Conservation (phyloP, 30 jellyfish, hydroid and myxozoan species). For the Aurelia aurita complex sp. Pacific region DNA sequence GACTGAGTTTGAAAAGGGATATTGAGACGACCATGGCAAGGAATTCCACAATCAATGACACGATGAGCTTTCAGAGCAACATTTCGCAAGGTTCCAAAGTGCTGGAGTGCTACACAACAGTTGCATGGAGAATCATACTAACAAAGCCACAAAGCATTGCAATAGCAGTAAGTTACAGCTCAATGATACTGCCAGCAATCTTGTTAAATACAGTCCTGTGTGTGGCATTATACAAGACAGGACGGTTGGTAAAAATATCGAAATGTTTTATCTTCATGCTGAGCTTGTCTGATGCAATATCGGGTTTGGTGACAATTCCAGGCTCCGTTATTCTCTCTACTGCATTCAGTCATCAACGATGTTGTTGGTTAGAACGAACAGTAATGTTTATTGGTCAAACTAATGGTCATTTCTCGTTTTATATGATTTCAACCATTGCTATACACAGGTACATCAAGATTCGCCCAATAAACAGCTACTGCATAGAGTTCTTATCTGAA, state of each 20-base stretch:
- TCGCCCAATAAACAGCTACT: not conserved
- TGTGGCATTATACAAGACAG: conserved; percentile 31
- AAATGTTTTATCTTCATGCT: conserved; percentile 32
- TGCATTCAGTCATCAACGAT: conserved; percentile 12
- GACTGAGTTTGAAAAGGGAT: too few species aligned
- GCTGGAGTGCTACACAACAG: conserved; percentile 14
- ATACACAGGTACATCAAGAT: conserved; percentile 34
- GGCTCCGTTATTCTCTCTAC: conserved; percentile 20
- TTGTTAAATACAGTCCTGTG: conserved; percentile 22
- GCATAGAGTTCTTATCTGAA: not conserved
- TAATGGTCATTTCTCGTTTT: conserved; percentile 60
- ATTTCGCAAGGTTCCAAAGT: too few species aligned
- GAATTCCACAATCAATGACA: too few species aligned
- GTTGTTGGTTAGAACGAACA: conserved; percentile 58
- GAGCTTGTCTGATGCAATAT: conserved; percentile 31
- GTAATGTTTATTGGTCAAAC: conserved; percentile 35
- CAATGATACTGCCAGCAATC: conserved; percentile 34
- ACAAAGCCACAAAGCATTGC: not conserved
- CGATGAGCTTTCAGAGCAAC: too few species aligned
- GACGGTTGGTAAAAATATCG: conserved; percentile 11
- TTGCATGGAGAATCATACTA: conserved; percentile 38
- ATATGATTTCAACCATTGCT: conserved; percentile 38
- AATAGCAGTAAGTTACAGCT: conserved; percentile 15
- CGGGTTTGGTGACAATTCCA: conserved; percentile 46
- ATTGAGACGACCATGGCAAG: too few species aligned